Evolutionary conservation across 2,113 vertebrate genomes (phyloP).

Genomic region (Clinocottus analis): DNA sequence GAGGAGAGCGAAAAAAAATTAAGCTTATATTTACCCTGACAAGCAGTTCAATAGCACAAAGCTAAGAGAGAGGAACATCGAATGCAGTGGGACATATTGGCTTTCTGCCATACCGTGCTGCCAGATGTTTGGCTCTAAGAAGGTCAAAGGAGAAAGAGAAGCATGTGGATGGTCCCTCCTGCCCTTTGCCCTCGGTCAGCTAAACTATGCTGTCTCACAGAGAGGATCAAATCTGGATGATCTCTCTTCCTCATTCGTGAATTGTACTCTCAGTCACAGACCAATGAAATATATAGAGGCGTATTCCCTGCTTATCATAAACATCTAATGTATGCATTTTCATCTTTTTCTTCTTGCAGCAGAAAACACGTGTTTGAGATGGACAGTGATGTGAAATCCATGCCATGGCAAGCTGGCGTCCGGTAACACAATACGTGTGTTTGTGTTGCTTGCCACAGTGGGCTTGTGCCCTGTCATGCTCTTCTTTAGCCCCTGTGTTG

Average conservation of each 20-base stretch:
- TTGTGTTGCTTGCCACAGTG: neutral
- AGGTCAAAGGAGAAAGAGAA: conserved; percentile 43
- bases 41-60: neutral
- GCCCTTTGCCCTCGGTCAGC: conserved; percentile 16
- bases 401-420: neutral
- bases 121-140: conserved; percentile 68
- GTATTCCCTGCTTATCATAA: neutral
- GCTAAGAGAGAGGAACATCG: neutral
- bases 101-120: conserved; percentile 34
- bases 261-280: neutral
- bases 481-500: neutral
- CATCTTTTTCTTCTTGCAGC: neutral
- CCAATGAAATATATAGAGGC: conserved; percentile 19
- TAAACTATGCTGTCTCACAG: conserved; percentile 47
- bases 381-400: neutral
- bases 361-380: neutral
- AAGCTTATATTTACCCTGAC: neutral
- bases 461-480: neutral
- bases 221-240: conserved; percentile 62
- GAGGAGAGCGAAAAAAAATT: neutral
- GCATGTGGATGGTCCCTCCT: conserved; percentile 27
- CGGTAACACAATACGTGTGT: neutral
- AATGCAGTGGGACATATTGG: conserved; percentile 26
- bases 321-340: neutral
- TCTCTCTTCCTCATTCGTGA: conserved; percentile 42